A percentile compares a stretch with the other conserved stretches of the same genome.
These are phyloP conservation scores for Andricus curvator DNA, from an alignment of 2,888 invertebrate species.

Conservation along the genomic window DNA sequence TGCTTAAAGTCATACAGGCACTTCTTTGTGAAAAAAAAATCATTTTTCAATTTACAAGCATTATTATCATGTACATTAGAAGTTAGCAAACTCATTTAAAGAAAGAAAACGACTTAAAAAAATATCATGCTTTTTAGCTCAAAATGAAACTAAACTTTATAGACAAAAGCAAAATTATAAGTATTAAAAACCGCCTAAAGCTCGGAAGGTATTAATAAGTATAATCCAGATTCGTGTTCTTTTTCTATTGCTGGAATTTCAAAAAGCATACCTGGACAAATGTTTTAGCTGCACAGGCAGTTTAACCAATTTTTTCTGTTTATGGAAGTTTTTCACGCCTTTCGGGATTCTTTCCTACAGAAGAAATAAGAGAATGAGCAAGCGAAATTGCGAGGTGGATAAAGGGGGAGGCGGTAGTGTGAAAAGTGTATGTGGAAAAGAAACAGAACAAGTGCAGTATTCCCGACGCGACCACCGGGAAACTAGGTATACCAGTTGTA, in stretches of 20 bases:
- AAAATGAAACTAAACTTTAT: too few species aligned
- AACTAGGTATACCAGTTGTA: conserved; percentile 66
- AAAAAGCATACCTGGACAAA: background rate
- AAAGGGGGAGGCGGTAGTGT: conserved; percentile 46
- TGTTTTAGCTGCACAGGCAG: background rate
- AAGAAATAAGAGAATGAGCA: conserved; percentile 32
- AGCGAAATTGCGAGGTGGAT: conserved; percentile 47
- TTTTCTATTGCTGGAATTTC: background rate
- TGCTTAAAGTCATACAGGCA: too few species aligned
- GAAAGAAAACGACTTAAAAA: too few species aligned
- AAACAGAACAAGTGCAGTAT: conserved; percentile 55
- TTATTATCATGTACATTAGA: too few species aligned
- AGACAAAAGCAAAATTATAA: too few species aligned
- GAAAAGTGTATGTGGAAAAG: conserved; percentile 47
- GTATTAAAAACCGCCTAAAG: too few species aligned
- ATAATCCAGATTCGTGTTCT: too few species aligned
- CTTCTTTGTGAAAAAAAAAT: too few species aligned
- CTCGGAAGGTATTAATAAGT: too few species aligned
- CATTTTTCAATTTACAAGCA: too few species aligned
- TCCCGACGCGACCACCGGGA: conserved; percentile 62
- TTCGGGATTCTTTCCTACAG: conserved; percentile 35
- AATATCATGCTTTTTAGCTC: too few species aligned
- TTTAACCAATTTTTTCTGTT: background rate
- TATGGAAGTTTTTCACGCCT: conserved; percentile 5
- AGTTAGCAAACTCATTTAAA: too few species aligned